Base-by-base conservation (phyloP, 2,797 vertebrate species). In the Staurois parvus region DNA sequence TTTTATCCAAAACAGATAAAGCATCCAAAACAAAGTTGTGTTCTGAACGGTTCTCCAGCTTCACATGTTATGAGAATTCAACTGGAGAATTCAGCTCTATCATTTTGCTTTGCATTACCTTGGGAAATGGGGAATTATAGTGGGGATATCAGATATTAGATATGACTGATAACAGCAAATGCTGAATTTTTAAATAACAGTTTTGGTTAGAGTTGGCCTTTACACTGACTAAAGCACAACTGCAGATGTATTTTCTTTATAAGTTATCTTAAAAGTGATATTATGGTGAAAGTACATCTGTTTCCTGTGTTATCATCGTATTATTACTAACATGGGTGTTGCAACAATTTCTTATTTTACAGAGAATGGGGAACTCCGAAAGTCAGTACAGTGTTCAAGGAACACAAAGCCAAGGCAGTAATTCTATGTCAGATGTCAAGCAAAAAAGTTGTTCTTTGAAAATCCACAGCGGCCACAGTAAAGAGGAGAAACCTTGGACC, bases 301-400 rank as follows among this genome's bases (percentile, higher is more conserved):
- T 90, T 88, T 88, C 76, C 79, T 88, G 26, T 80, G 34, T 52
- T 32, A 77, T 28, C 32, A 59, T n/a, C 7, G 34, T 56, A 48
- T 26, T 77, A 76, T 12, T 89, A 68, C 73, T 84, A 87, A 29
- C 21, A 24, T 13, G 69, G 74, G 48, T 62, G 74, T 34, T 84
- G 81, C 79, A 91, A 87, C 89, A 79, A n/a, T 77, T 40, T 89
- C 78, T 91, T 88, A 66, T 88, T 92, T 90, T 94, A 95, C 93
- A 94, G 88, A 85, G 94, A 88, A 99, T 99, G 97, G 97, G 97
- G 84, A 99, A 99, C 93, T 98, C 97, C 30, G 97, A 99, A 93
- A 99, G 97, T 91, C 97, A 98, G 73, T 99, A 99, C 89, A 99
- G 96, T 88, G 93, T 98, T 89, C 98, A 97, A 90, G 96, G 95